Evolutionary conservation across 2,113 vertebrate species (phyloP).

Genomic region (Gymnogyps californianus): DNA sequence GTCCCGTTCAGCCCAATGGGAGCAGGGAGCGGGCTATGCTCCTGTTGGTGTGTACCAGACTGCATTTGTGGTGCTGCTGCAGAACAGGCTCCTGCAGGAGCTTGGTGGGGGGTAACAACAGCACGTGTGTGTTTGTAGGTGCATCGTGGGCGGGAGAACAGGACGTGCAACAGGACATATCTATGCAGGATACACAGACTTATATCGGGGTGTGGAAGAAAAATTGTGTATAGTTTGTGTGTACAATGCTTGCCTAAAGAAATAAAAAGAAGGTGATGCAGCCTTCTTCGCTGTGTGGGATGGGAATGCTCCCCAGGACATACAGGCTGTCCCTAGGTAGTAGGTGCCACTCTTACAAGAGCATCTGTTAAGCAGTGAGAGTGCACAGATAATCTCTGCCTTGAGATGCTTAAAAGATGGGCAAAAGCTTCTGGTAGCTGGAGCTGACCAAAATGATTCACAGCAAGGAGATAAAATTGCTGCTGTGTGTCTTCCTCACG

Average conservation of each 20-base stretch:
- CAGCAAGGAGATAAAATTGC: neutral
- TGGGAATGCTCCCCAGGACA: neutral
- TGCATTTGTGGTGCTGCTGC: neutral
- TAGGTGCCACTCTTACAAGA: neutral
- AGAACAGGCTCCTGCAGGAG: neutral
- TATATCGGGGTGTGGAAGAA: neutral
- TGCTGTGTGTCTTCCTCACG: neutral
- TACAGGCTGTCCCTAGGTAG: neutral
- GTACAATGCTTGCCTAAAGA: neutral
- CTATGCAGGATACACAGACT: neutral
- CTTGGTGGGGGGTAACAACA: neutral
- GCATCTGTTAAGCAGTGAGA: neutral
- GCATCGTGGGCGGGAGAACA: neutral
- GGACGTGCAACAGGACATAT: neutral
- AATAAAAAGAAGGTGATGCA: neutral
- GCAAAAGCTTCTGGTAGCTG: neutral
- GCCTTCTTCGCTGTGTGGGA: neutral
- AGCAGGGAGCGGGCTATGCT: rapidly evolving
- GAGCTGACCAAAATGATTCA: neutral
- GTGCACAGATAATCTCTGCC: neutral
- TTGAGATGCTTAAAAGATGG: neutral
- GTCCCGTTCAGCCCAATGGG: rapidly evolving
- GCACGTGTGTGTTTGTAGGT: neutral
- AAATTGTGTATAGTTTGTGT: neutral
- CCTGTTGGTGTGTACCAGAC: neutral